Conservation (phyloP, 2,888 invertebrate species). For the Sinohyriopsis cumingii region DNA sequence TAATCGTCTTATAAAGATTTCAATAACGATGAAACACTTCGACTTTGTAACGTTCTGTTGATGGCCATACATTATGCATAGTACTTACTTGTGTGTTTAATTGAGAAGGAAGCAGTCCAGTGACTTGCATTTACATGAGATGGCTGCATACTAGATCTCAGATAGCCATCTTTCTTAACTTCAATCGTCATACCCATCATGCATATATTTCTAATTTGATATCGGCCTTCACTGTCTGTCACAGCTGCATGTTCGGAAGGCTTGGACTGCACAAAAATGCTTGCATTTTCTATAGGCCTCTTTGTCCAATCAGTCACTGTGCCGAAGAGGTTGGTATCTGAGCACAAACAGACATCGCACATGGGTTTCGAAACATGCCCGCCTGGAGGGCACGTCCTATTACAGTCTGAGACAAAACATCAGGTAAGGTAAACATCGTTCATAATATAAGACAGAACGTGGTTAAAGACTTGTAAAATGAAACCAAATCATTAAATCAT, state of each 20-base stretch:
- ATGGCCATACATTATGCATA: not conserved
- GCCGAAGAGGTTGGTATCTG: not conserved
- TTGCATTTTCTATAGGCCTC: not conserved
- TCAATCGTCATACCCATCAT: not conserved
- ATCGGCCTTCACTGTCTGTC: slow-evolving; percentile 3
- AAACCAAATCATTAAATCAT: too few relatives aligned
- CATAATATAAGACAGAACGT: too few relatives aligned
- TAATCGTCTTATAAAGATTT: too few relatives aligned
- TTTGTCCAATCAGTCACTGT: not conserved
- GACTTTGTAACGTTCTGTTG: not conserved
- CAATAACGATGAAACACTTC: too few relatives aligned
- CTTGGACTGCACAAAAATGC: slow-evolving; percentile 1
- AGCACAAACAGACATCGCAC: slow-evolving; percentile 8
- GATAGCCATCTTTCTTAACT: slow-evolving; percentile 7
- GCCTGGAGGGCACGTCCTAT: slow-evolving; percentile 1
- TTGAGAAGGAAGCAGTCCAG: not conserved
- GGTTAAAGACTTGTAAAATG: too few relatives aligned
- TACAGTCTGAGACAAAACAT: slow-evolving; percentile 4
- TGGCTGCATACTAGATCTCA: not conserved
- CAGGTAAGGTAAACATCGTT: too few relatives aligned
- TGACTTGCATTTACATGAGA: not conserved
- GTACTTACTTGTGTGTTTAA: slow-evolving; percentile 2
- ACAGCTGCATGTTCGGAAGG: not conserved
- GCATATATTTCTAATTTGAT: slow-evolving; percentile 1
- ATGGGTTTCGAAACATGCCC: not conserved